Base-by-base conservation (phyloP, 64 coral and sea anemone genomes). In the Orbicella faveolata region DNA sequence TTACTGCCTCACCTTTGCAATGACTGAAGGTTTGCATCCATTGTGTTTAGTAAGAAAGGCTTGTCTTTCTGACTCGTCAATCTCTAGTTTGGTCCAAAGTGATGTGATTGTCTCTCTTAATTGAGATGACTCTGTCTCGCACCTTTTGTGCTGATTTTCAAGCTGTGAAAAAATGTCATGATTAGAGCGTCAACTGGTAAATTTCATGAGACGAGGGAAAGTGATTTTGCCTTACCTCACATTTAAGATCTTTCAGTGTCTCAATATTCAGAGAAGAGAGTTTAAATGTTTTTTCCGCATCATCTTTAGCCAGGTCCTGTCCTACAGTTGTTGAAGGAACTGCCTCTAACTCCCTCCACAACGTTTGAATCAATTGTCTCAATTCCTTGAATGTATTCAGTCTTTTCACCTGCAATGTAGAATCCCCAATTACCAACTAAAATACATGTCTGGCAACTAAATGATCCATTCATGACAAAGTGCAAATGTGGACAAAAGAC, bases 201-300 rank as follows among this genome's bases (percentile, higher is more conserved):
- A 14, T 59, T 14, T 59, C 2, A 59, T 59, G 55, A 59, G 55
- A 59, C 55, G 15, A 59, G 15, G 12, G 12, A 59, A 59, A 59
- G 9, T 16, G 26, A 21, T 48, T 63, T 65, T 26, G 35, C 55
- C 67, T 16, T 80, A 96, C 95, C 91, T 96, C 92, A 15, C 74
- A 62, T 41, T 94, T 37, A 19, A 96, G 83, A 21, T 75, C 92
- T 59, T 87, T 87, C 77, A 96, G 67, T 23, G 79, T 51, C n/a
- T 75, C 89, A 0, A 96, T 51, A 34, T 96, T 96, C 9, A 84
- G 77, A 37, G 95, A 89, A 26, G 95, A 96, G 37, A 96, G 74
- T 59, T 91, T 89, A 75, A 96, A 93, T n/a, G 35, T 88, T 3
- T 84, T 87, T 52, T 97, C 95, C 34, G 95, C 83, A 84, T 91